Evolutionary conservation across 2,888 invertebrate genomes (phyloP).

Genomic region (Buathra laborator): DNA sequence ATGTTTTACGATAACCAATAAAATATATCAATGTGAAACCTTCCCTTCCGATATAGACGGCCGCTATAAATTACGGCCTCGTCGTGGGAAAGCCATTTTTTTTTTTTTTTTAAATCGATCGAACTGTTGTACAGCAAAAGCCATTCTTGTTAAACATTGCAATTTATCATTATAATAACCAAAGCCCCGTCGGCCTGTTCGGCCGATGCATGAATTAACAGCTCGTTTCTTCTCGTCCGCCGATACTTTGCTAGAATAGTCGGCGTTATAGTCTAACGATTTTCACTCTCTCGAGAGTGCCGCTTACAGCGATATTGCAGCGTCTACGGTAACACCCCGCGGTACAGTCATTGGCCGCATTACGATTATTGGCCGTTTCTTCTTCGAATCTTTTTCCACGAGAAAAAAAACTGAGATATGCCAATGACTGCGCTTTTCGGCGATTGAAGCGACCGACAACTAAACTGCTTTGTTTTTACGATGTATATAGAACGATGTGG

Average conservation of each 20-base stretch:
- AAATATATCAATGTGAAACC: not conserved
- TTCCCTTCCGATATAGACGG: not conserved
- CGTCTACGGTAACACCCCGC: not conserved
- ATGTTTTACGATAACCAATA: not conserved
- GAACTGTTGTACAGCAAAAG: not conserved
- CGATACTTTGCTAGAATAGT: not conserved
- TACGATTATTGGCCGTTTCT: not conserved
- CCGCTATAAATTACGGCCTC: not conserved
- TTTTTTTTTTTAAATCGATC: not conserved
- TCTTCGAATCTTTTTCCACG: not conserved
- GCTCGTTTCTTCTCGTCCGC: constrained; percentile 23
- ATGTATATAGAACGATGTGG: constrained; percentile 26
- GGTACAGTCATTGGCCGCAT: not conserved
- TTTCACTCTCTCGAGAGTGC: constrained; percentile 34
- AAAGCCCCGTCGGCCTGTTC: not conserved
- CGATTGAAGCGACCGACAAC: not conserved
- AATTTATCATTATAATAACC: constrained; percentile 16
- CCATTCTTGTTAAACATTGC: constrained; percentile 14
- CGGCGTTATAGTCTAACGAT: constrained; percentile 30
- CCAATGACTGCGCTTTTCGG: not conserved
- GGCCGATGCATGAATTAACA: constrained; percentile 2
- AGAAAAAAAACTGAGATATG: not conserved
- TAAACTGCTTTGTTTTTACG: not conserved
- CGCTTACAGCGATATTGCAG: constrained; percentile 10
- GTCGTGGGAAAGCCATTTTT: not conserved